phyloP scores from a whole-genome alignment of 2,888 invertebrate genomes.

The Brachyptera risi region DNA sequence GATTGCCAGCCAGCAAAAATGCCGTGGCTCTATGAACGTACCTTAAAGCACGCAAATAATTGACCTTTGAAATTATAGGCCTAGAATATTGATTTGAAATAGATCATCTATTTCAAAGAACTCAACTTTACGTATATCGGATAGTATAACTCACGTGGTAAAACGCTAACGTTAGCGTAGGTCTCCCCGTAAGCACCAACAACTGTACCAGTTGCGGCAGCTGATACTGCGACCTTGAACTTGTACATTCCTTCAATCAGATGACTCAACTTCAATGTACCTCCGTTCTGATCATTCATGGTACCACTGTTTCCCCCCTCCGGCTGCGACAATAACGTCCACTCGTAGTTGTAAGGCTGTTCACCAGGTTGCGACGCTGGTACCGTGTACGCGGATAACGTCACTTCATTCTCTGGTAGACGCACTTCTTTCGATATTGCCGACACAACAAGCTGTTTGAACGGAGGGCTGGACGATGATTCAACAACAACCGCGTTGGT shows the following conservation, averaged over 20 bases:
- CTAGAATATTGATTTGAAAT: too few species aligned
- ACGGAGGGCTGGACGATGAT: conserved; percentile 40
- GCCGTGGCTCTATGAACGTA: too few species aligned
- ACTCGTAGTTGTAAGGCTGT: conserved; percentile 82
- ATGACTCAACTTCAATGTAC: conserved; percentile 76
- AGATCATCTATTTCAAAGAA: too few species aligned
- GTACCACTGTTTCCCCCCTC: conserved; percentile 69
- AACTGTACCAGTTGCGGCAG: conserved; percentile 55
- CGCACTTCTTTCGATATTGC: conserved; percentile 73
- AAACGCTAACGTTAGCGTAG: conserved; percentile 84
- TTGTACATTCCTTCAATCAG: conserved; percentile 83
- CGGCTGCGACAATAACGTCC: conserved; percentile 82
- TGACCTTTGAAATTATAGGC: too few species aligned
- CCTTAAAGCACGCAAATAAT: too few species aligned
- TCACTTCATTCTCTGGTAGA: conserved; percentile 80
- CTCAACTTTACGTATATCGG: too few species aligned
- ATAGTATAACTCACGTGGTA: conserved; percentile 65
- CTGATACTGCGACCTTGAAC: conserved; percentile 83
- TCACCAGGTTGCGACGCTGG: conserved; percentile 67
- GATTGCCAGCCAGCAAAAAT: too few species aligned
- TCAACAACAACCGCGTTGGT: conserved; percentile 35
- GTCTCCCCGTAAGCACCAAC: conserved; percentile 73
- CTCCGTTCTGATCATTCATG: conserved; percentile 78
- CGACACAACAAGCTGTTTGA: conserved; percentile 67
- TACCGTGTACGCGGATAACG: conserved; percentile 74